phyloP scores from a whole-genome alignment of 2,113 vertebrate species.

The Parus major region DNA sequence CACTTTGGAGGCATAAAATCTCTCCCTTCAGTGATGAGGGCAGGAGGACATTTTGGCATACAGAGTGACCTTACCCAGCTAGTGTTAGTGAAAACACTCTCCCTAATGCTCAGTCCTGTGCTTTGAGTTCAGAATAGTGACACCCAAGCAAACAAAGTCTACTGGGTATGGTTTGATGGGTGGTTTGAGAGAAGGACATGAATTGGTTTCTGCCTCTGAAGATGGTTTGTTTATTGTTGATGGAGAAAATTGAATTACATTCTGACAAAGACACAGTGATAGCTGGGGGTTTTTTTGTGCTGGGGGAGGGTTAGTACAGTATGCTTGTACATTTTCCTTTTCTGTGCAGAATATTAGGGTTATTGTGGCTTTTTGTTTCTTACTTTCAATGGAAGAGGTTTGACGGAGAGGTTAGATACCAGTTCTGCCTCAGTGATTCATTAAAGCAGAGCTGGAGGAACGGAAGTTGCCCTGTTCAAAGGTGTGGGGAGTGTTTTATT shows the following conservation, averaged over 20 bases:
- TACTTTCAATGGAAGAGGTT: slow-evolving; percentile 40
- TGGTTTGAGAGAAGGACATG: not conserved
- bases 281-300: not conserved
- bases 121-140: not conserved
- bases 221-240: not conserved
- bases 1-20: not conserved
- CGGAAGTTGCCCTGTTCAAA: slow-evolving; percentile 37
- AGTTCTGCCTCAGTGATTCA: slow-evolving; percentile 62
- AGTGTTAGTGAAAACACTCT: not conserved
- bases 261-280: not conserved
- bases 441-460: slow-evolving; percentile 41
- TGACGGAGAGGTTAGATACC: slow-evolving; percentile 19
- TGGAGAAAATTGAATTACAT: slow-evolving; percentile 38
- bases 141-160: not conserved
- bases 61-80: not conserved
- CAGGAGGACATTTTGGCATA: not conserved
- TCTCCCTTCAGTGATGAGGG: not conserved
- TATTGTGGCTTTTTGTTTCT: slow-evolving; percentile 58
- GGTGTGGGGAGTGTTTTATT: slow-evolving; percentile 62
- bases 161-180: not conserved
- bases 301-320: not conserved
- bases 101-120: not conserved
- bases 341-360: not conserved
- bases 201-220: slow-evolving; percentile 4
- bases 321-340: not conserved